These are phyloP conservation scores for Notocelia uddmanniana DNA, from an alignment of 2,888 invertebrate genomes.

Conservation along the genomic window DNA sequence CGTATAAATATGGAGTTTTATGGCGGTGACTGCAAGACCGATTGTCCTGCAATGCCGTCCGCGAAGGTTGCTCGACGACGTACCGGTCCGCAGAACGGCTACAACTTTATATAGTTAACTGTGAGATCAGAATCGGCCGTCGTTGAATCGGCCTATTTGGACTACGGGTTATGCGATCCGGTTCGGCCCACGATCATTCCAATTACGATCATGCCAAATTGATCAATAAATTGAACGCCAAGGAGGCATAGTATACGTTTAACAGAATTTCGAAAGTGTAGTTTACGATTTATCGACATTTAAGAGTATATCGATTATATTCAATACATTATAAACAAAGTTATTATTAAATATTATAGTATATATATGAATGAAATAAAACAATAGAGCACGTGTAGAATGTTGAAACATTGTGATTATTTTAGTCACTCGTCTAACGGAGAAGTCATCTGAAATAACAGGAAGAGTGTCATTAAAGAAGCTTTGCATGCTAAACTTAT, in stretches of 20 bases:
- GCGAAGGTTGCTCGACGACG: slow-evolving; percentile 54
- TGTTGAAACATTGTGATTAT: slow-evolving; percentile 63
- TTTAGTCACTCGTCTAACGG: slow-evolving; percentile 57
- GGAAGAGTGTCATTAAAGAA: slow-evolving; percentile 64
- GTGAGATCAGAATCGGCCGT: slow-evolving; percentile 58
- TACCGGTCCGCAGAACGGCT: slow-evolving; percentile 57
- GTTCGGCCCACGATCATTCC: slow-evolving; percentile 55
- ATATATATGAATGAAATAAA: slow-evolving; percentile 52
- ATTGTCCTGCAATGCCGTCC: slow-evolving; percentile 52
- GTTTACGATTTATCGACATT: slow-evolving; percentile 2
- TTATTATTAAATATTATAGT: slow-evolving; percentile 54
- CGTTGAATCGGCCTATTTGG: slow-evolving; percentile 61
- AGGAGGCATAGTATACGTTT: slow-evolving; percentile 28
- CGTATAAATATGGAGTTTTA: slow-evolving; percentile 63
- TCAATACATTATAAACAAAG: slow-evolving; percentile 43
- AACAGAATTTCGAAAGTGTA: slow-evolving; percentile 27
- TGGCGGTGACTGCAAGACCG: slow-evolving; percentile 58
- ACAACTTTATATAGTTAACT: slow-evolving; percentile 57
- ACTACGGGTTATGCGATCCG: slow-evolving; percentile 56
- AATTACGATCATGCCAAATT: slow-evolving; percentile 54
- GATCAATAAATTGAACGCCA: slow-evolving; percentile 48
- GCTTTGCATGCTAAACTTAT: slow-evolving; percentile 64
- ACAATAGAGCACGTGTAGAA: slow-evolving; percentile 68
- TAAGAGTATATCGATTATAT: not conserved
- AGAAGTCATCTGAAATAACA: slow-evolving; percentile 69